phyloP scores from a whole-genome alignment of 2,113 vertebrate genomes.

The Bos indicus region DNA sequence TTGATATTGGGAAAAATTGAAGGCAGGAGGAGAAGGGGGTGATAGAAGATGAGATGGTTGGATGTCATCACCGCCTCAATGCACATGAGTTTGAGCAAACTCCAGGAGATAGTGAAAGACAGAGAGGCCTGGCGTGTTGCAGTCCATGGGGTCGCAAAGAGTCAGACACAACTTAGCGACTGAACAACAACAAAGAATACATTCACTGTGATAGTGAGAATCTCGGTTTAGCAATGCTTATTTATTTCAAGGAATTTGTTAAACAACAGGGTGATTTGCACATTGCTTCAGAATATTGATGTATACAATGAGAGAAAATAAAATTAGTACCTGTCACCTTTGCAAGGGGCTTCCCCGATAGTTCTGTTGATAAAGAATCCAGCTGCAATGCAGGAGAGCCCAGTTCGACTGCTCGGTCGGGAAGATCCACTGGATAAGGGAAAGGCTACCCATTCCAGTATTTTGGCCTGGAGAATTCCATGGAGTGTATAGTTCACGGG shows the following conservation, averaged over 20 bases:
- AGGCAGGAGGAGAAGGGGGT: neutral
- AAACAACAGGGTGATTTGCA: neutral
- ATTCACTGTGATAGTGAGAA: neutral
- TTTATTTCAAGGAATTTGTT: slow-evolving; percentile 4
- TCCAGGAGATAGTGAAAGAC: neutral
- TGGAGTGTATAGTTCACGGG: neutral
- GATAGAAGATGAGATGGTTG: neutral
- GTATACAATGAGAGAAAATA: neutral
- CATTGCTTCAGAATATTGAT: neutral
- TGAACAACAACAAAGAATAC: neutral
- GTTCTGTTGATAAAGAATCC: neutral
- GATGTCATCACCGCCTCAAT: neutral
- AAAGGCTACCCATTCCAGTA: neutral
- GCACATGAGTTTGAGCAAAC: neutral
- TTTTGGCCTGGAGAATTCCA: neutral
- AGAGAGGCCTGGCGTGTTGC: neutral
- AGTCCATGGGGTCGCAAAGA: neutral
- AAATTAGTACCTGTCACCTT: neutral
- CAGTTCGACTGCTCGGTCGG: accelerated
- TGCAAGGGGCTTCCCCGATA: neutral
- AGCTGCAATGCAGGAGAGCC: neutral
- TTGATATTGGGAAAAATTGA: neutral
- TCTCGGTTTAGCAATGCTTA: neutral
- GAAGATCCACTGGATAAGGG: neutral
- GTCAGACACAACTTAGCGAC: neutral